These are phyloP conservation scores for Ormyrus thymus DNA, from an alignment of 2,888 invertebrate genomes.

Conservation along the genomic window DNA sequence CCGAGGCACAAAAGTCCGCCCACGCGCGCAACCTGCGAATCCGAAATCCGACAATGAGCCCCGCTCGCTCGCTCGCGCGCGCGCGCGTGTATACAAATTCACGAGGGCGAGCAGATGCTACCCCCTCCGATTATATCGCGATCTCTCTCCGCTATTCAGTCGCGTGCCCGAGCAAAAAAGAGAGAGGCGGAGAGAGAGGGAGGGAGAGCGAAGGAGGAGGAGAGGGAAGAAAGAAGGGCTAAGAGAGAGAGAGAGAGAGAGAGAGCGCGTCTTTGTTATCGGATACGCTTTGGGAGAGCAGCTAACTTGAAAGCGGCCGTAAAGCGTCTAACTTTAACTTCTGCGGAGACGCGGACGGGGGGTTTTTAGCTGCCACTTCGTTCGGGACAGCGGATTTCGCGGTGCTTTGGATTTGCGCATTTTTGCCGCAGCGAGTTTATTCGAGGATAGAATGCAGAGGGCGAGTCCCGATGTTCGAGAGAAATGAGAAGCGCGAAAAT, in stretches of 20 bases:
- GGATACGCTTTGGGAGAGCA: conserved; percentile 24
- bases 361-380: too few relatives aligned
- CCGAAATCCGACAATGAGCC: conserved; percentile 8
- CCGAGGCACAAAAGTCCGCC: not conserved
- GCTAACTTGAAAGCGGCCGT: conserved; percentile 13
- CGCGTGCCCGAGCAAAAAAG: not conserved
- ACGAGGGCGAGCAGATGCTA: conserved; percentile 19
- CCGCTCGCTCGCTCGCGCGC: not conserved
- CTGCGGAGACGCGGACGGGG: not conserved
- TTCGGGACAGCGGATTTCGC: too few relatives aligned
- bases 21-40: not conserved
- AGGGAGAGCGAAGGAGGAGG: not conserved
- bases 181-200: not conserved
- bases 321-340: conserved; percentile 36
- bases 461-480: too few relatives aligned
- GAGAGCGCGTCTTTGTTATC: conserved; percentile 6
- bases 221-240: not conserved
- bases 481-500: too few relatives aligned
- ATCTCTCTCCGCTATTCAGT: conserved; percentile 1
- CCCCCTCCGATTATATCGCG: conserved; percentile 14
- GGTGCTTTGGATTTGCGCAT: too few relatives aligned
- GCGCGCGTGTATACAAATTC: not conserved
- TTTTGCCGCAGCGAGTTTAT: too few relatives aligned
- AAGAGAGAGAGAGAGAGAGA: not conserved
- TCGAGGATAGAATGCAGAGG: too few relatives aligned